A percentile compares a stretch with the other conserved stretches of the same genome.
Conservation (phyloP, 2,797 vertebrate species). For the Threskiornis aethiopicus region DNA sequence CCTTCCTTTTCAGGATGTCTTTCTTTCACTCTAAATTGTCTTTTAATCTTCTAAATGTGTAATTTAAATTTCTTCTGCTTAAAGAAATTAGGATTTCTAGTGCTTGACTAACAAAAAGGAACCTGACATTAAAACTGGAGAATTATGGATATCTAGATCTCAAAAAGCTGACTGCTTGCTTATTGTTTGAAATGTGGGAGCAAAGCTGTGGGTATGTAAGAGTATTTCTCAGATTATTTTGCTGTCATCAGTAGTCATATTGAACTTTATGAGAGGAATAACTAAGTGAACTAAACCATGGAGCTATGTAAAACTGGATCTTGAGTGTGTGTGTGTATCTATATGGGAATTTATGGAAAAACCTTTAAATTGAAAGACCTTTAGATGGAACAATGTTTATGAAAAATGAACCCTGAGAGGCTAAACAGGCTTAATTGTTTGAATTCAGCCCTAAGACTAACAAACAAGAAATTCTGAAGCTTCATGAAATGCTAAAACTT, state of each 20-base stretch:
- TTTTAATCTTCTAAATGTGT: neutral
- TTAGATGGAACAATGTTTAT: neutral
- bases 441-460: neutral
- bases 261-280: neutral
- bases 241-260: neutral
- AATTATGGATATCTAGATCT: neutral
- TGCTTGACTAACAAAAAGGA: neutral
- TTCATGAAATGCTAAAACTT: neutral
- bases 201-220: neutral
- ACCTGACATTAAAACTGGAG: neutral
- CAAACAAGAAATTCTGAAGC: neutral
- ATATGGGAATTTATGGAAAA: neutral
- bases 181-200: neutral
- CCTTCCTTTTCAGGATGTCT: neutral
- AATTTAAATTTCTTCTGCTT: neutral
- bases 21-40: neutral
- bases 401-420: neutral
- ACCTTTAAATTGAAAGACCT: neutral
- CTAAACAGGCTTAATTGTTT: neutral
- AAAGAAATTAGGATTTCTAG: neutral
- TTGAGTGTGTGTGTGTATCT: neutral
- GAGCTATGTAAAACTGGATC: neutral
- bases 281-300: neutral
- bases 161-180: neutral
- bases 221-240: neutral